These are phyloP conservation scores for Lasaia peninsularis DNA, from an alignment of 1,140 invertebrate genomes.

Conservation along the genomic window DNA sequence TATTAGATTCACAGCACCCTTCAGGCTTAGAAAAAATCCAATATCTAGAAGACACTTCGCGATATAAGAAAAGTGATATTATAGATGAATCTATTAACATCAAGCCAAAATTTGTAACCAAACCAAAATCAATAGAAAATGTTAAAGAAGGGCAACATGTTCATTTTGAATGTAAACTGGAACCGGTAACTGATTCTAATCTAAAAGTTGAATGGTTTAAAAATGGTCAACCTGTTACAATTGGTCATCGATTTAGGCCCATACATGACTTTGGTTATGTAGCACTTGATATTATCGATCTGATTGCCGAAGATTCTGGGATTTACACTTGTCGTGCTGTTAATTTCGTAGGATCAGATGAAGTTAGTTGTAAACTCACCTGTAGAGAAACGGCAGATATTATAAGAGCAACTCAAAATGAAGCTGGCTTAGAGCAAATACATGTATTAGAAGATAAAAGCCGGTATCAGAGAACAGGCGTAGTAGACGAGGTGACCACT, in stretches of 20 bases:
- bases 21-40: slow-evolving; percentile 93
- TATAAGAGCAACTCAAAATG: slow-evolving; percentile 89
- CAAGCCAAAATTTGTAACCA: slow-evolving; percentile 89
- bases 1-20: slow-evolving; percentile 91
- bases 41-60: slow-evolving; percentile 91
- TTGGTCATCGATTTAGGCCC: slow-evolving; percentile 93
- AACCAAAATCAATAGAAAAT: slow-evolving; percentile 90
- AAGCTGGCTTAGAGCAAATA: slow-evolving; percentile 90
- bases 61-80: slow-evolving; percentile 89
- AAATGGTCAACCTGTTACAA: slow-evolving; percentile 91
- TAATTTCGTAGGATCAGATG: slow-evolving; percentile 91
- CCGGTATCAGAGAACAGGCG: slow-evolving; percentile 84
- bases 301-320: slow-evolving; percentile 95
- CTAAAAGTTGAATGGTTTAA: slow-evolving; percentile 96
- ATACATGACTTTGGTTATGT: slow-evolving; percentile 98
- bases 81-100: slow-evolving; percentile 90
- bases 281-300: slow-evolving; percentile 92
- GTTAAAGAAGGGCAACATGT: slow-evolving; percentile 94
- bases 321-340: slow-evolving; percentile 95
- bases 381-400: slow-evolving; percentile 88
- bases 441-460: slow-evolving; percentile 91
- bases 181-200: slow-evolving; percentile 96
- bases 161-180: slow-evolving; percentile 98
- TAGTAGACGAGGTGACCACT: slow-evolving; percentile 88
- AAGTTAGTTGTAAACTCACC: slow-evolving; percentile 85